Evolutionary conservation across 2,113 vertebrate genomes (phyloP).

Genomic region (Procavia capensis): DNA sequence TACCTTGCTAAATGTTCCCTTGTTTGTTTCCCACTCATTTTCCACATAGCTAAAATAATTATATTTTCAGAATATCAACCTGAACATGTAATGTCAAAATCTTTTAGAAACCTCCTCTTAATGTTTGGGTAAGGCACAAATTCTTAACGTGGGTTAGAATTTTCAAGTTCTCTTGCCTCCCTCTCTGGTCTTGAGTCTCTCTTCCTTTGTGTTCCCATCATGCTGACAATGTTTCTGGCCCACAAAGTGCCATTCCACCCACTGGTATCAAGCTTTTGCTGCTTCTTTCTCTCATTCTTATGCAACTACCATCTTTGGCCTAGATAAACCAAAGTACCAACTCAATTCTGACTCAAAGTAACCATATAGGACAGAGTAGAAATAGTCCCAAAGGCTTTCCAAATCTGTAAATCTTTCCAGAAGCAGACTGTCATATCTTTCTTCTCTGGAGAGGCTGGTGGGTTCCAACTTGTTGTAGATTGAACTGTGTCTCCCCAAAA

Average conservation of each 20-base stretch:
- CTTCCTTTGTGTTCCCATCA: not conserved
- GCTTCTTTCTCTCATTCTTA: not conserved
- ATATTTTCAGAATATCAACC: not conserved
- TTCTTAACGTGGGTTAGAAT: not conserved
- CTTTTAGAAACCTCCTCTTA: not conserved
- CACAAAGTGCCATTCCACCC: not conserved
- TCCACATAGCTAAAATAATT: not conserved
- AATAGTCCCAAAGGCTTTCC: not conserved
- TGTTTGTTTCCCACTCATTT: not conserved
- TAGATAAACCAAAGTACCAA: not conserved
- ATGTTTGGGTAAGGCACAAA: not conserved
- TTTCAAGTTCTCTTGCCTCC: not conserved
- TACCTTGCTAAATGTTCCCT: not conserved
- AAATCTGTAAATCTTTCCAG: not conserved
- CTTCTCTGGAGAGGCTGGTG: not conserved
- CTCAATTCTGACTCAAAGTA: not conserved
- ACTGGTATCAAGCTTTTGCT: not conserved
- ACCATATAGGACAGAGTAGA: not conserved
- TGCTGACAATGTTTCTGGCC: not conserved
- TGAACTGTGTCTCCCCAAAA: no score
- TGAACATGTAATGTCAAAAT: not conserved
- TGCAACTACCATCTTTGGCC: not conserved
- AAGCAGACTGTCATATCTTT: not conserved
- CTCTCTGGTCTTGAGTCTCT: not conserved
- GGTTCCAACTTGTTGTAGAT: no score